Conservation (phyloP, 1,140 invertebrate genomes). For the Cyphomyrmex costatus region DNA sequence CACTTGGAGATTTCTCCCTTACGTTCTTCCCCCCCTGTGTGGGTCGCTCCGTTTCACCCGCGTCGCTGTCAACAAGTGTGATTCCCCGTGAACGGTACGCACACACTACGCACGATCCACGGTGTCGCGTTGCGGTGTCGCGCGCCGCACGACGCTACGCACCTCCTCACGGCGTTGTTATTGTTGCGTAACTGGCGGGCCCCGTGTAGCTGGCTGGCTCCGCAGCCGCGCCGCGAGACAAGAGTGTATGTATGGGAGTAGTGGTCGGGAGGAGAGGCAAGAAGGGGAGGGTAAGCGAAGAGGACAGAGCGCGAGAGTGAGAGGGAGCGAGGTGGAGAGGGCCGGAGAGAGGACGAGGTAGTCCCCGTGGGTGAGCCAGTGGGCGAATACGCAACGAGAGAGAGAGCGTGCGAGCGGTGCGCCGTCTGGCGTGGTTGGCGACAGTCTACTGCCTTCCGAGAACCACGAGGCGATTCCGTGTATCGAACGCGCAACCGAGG, state of each 20-base stretch:
- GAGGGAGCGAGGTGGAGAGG: constrained; percentile 47
- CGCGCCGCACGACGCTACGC: constrained; percentile 71
- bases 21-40: constrained; percentile 8
- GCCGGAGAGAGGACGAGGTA: constrained; percentile 53
- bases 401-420: constrained; percentile 81
- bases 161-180: constrained; percentile 79
- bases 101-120: constrained; percentile 60
- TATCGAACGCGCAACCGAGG: constrained; percentile 84
- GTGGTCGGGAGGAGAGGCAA: background rate
- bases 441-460: constrained; percentile 86
- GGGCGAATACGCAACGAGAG: constrained; percentile 70
- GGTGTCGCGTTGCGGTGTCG: constrained; percentile 71
- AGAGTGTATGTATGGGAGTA: constrained; percentile 46
- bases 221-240: constrained; percentile 63
- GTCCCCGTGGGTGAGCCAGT: constrained; percentile 74
- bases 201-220: constrained; percentile 69
- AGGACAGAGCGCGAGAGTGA: constrained; percentile 20
- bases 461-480: constrained; percentile 86
- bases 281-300: constrained; percentile 7
- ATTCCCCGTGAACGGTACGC: constrained; percentile 29
- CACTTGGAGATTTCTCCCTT: background rate
- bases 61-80: constrained; percentile 72
- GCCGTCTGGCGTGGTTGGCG: constrained; percentile 86
- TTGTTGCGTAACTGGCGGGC: constrained; percentile 80
- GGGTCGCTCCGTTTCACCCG: constrained; percentile 9